These are phyloP conservation scores for Pseudorhombus dupliciocellatus DNA, from an alignment of 2,113 vertebrate genomes.

Conservation along the genomic window DNA sequence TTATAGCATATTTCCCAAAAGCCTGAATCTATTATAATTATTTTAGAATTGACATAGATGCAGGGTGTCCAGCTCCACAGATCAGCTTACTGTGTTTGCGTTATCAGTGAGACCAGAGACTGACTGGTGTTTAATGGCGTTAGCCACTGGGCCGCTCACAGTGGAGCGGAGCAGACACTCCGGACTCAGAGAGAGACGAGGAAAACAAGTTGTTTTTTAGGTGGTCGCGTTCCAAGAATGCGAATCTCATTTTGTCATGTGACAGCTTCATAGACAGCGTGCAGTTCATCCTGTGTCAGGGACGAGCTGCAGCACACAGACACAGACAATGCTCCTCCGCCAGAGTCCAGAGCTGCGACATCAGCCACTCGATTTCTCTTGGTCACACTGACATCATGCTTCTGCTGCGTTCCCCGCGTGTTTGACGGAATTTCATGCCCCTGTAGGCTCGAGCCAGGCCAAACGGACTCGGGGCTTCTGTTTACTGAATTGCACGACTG, in stretches of 20 bases:
- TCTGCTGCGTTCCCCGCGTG: slow-evolving; percentile 22
- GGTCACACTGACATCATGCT: slow-evolving; percentile 16
- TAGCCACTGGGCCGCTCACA: too few relatives aligned
- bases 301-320: slow-evolving; percentile 4
- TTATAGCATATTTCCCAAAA: too few relatives aligned
- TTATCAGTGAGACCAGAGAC: neutral
- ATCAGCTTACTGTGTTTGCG: neutral
- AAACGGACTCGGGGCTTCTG: slow-evolving; percentile 26
- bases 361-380: too few relatives aligned
- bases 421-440: slow-evolving; percentile 40
- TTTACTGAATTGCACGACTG: slow-evolving; percentile 49
- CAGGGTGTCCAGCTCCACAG: too few relatives aligned
- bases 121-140: too few relatives aligned
- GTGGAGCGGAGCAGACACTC: too few relatives aligned
- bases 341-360: slow-evolving; percentile 8
- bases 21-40: too few relatives aligned
- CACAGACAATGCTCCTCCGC: slow-evolving; percentile 52
- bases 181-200: neutral
- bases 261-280: neutral
- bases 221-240: neutral
- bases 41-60: neutral
- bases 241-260: neutral
- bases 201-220: neutral
- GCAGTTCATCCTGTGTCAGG: neutral
- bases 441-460: slow-evolving; percentile 37